phyloP scores from a whole-genome alignment of 30 jellyfish, hydroid and myxozoan genomes.

The Pelagia noctiluca region DNA sequence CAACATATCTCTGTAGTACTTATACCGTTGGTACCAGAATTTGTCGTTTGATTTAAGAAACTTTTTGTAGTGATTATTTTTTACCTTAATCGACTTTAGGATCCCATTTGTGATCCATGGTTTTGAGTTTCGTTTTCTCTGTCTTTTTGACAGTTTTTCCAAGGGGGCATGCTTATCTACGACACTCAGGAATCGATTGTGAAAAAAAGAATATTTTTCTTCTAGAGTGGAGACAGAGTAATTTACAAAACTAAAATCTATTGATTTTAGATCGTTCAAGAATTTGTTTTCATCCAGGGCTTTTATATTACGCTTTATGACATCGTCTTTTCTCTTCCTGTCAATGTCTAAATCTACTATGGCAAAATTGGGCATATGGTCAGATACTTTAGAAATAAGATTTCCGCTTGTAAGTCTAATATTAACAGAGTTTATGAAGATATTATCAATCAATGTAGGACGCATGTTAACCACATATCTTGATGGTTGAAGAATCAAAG shows the following conservation, averaged over 20 bases:
- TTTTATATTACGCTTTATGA: no score
- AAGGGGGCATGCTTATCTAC: constrained; percentile 15
- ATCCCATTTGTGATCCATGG: neutral
- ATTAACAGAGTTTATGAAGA: neutral
- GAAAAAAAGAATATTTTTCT: neutral
- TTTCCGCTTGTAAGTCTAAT: neutral
- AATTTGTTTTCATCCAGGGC: no score
- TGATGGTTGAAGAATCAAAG: no score
- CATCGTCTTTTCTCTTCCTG: neutral
- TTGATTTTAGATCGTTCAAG: neutral
- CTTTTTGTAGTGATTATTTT: no score
- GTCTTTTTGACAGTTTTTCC: neutral
- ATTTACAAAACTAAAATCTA: neutral
- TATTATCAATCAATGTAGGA: constrained; percentile 5
- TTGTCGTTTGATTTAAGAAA: no score
- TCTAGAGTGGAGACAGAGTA: neutral
- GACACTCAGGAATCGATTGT: neutral
- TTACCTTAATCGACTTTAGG: no score
- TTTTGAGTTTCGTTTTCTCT: neutral
- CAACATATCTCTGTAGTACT: constrained; percentile 16
- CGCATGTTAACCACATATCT: neutral
- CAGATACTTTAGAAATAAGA: neutral
- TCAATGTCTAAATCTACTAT: neutral
- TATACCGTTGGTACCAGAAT: constrained; percentile 6
- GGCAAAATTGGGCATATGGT: constrained; percentile 22